Base-by-base conservation (phyloP, 2,888 invertebrate genomes). In the Anthophora plumipes region DNA sequence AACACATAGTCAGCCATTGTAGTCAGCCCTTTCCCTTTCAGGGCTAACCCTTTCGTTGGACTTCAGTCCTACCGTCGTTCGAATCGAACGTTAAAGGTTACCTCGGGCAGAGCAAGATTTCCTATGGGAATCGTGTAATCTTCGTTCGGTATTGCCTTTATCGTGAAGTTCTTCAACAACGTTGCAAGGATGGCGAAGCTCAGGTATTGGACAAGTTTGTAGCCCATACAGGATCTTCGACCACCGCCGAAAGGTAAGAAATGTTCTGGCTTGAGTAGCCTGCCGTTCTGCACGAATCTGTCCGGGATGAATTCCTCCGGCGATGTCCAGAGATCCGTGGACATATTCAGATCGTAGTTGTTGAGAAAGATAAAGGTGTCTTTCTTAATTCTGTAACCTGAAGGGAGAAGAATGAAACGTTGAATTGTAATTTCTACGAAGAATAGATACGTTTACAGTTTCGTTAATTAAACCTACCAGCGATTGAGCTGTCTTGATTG, bases 211-310 rank as follows among this genome's bases (percentile, higher is more conserved):
- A 96, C 95, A 93, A 96, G 94, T 89, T 95, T 95, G 92, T 96
- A 95, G 0, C 96, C 96, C 95, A 96, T 95, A 91, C 96, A 96
- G 46, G 95, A 95, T 52, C 96, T 93, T 80, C 95, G 94, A 0
- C 96, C 96, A 6, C 95, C 95, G 0, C 96, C 95, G 90, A 96
- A 96, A 0, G 96, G 96, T 25, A 96, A 91, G 89, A 96, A 96
- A 89, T 95, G 94, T 41, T 96, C 95, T 0, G 96, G 96, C 87
- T 96, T 96, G 5, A 93, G 88, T 17, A 96, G 90, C 60, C 92
- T 92, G 0, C 95, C 95, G 25, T 94, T 93, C 73, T 93, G 93
- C n/a, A 96, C 89, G 90, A 96, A 96, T 85, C 96, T 93, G 85
- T 95, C 94, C 0, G 96, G 96, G 72, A 94, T 93, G 90, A 96